Percentiles rank a stretch among this genome's conserved stretches.
These are phyloP conservation scores for Sandelia bainsii DNA, from an alignment of 2,797 vertebrate genomes.

Conservation along the genomic window DNA sequence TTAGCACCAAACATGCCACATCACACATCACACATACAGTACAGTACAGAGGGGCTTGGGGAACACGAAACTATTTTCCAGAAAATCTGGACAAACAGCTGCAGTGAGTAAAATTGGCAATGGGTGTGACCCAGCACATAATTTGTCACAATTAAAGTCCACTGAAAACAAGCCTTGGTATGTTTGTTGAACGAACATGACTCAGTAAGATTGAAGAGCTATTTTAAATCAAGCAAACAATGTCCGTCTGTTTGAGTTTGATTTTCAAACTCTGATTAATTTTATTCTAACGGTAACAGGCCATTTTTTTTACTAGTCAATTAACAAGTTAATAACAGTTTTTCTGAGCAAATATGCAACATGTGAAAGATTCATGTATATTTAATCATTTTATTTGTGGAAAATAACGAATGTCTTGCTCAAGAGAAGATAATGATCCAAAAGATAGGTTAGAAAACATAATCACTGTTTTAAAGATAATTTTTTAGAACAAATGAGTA, in stretches of 20 bases:
- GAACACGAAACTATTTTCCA: background rate
- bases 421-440: background rate
- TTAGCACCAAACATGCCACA: background rate
- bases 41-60: background rate
- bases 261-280: background rate
- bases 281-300: background rate
- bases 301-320: background rate
- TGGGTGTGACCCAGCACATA: background rate
- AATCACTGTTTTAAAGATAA: background rate
- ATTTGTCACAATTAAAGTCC: background rate
- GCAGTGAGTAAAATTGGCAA: background rate
- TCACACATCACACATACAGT: too few species aligned
- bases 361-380: too few species aligned
- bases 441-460: background rate
- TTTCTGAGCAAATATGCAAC: too few species aligned
- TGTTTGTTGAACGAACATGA: background rate
- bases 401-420: background rate
- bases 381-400: background rate
- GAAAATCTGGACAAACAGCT: background rate
- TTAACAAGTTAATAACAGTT: too few species aligned
- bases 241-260: background rate
- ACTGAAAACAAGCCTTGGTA: background rate
- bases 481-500: slow-evolving; percentile 7
- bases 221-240: slow-evolving; percentile 1
- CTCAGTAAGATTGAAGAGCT: background rate